phyloP scores from a whole-genome alignment of 2,888 invertebrate genomes.

The Acleris laterana region DNA sequence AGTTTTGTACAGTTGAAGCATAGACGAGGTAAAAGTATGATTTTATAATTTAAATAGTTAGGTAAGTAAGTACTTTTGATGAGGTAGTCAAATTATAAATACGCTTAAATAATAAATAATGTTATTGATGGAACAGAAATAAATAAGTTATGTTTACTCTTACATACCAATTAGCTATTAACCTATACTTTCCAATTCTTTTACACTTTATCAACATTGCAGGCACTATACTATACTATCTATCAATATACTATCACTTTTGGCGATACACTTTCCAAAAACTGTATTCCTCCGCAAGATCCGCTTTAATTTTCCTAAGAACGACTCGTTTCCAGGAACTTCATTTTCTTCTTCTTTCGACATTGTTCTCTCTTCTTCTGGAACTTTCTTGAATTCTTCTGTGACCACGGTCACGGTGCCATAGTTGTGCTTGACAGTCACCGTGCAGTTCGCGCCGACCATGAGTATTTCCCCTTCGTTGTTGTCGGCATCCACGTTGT shows the following conservation, averaged over 20 bases:
- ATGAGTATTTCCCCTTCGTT: slow-evolving; percentile 55
- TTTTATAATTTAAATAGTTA: too few species aligned
- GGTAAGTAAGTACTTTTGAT: too few species aligned
- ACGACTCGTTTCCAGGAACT: background rate
- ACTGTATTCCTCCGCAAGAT: background rate
- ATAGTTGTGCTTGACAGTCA: slow-evolving; percentile 51
- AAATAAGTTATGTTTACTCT: too few species aligned
- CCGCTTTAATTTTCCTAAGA: slow-evolving; percentile 15
- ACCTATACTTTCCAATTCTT: too few species aligned
- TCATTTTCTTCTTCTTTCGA: background rate
- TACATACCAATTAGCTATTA: too few species aligned
- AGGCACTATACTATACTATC: slow-evolving; percentile 12
- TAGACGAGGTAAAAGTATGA: too few species aligned
- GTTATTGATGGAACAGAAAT: too few species aligned
- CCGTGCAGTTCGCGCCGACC: slow-evolving; percentile 51
- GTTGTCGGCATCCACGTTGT: slow-evolving; percentile 51
- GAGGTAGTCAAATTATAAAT: too few species aligned
- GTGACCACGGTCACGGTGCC: slow-evolving; percentile 48
- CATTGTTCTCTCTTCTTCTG: background rate
- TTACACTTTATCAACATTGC: background rate
- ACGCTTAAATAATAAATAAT: too few species aligned
- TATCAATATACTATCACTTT: background rate
- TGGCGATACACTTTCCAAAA: slow-evolving; percentile 5
- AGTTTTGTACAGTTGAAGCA: too few species aligned
- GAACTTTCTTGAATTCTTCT: slow-evolving; percentile 1